Base-by-base conservation (phyloP, 2,888 invertebrate species). In the Petrophora chlorosata region DNA sequence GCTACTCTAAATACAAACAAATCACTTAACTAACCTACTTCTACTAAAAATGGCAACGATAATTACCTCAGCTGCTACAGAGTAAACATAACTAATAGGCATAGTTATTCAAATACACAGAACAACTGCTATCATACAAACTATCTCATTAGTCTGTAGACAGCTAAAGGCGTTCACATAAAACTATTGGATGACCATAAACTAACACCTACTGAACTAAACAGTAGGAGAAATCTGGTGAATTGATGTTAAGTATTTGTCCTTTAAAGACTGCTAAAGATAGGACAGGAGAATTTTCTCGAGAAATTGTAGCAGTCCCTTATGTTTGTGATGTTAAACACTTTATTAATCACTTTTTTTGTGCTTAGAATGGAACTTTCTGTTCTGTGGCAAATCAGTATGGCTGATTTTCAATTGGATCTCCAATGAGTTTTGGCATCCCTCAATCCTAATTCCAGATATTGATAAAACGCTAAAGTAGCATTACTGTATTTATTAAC, bases 1-100 rank as follows among this genome's bases (percentile, higher is more conserved):
- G 28, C 40, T 40, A 42, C 29, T 50, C 38, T 45, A 30, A 56
- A 53, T 26, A 39, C 5, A 48, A 30, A 43, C 40, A 55, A 47
- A 50, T 50, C 19, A 42, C 56, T 75, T 74, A 67, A 64, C 67
- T 80, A 77, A 59, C 63, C 73, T 73, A 70, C 44, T 56, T 59
- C 73, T 72, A 56, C 44, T 34, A 52, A 73, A 79, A 77, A 85
- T 83, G 85, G 85, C 83, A 83, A 80, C 76, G 55, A 52, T 63
- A 69, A 67, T 67, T 68, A 66, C 57, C 66, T 66, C 67, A 62
- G 56, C 61, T 68, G 53, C 48, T 57, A 65, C 65, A 67, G 67
- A 63, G 60, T 56, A 65, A 65, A 57, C 44, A 65, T 65, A 68
- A 65, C 62, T 70, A 69, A 68, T 54, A 65, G 38, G 38, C 64